Percentiles rank a stretch among this genome's conserved stretches.
phyloP scores from a whole-genome alignment of 2,113 vertebrate species.

The Diphyllodes magnificus region DNA sequence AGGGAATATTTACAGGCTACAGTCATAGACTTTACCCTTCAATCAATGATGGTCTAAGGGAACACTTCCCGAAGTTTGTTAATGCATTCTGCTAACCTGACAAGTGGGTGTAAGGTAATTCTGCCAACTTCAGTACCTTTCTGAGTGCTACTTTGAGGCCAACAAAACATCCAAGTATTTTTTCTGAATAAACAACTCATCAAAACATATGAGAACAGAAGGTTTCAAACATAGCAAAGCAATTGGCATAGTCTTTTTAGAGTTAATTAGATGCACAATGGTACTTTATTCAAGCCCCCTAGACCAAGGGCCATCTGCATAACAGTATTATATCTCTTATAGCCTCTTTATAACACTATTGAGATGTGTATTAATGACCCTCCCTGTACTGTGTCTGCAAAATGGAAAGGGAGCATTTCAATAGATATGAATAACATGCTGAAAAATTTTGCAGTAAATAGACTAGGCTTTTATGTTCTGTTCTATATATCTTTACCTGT shows the following conservation, averaged over 20 bases:
- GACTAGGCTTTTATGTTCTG: not conserved
- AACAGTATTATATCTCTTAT: slow-evolving; percentile 22
- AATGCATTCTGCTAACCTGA: slow-evolving; percentile 48
- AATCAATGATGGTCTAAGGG: slow-evolving; percentile 42
- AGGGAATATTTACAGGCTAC: slow-evolving; percentile 64
- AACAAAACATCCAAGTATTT: slow-evolving; percentile 52
- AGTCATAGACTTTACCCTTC: slow-evolving; percentile 61
- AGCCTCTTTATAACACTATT: not conserved
- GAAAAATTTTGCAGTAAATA: not conserved
- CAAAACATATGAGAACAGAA: slow-evolving; percentile 71
- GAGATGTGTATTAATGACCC: slow-evolving; percentile 15
- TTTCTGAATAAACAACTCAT: slow-evolving; percentile 66
- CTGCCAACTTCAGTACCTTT: slow-evolving; percentile 51
- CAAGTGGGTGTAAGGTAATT: slow-evolving; percentile 9
- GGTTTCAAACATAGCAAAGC: slow-evolving; percentile 56
- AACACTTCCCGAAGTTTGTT: slow-evolving; percentile 27
- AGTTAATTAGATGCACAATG: slow-evolving; percentile 67
- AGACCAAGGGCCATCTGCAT: slow-evolving; percentile 63
- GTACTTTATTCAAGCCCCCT: slow-evolving; percentile 54
- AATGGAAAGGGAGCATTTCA: not conserved
- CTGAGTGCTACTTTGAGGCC: slow-evolving; percentile 24
- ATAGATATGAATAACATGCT: not conserved
- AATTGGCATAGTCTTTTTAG: slow-evolving; percentile 55
- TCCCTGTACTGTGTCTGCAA: not conserved
- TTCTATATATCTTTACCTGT: not conserved